A percentile compares a stretch with the other conserved stretches of the same genome.
phyloP scores from a whole-genome alignment of 2,888 invertebrate species.

The Brachypalpus laphriformis region DNA sequence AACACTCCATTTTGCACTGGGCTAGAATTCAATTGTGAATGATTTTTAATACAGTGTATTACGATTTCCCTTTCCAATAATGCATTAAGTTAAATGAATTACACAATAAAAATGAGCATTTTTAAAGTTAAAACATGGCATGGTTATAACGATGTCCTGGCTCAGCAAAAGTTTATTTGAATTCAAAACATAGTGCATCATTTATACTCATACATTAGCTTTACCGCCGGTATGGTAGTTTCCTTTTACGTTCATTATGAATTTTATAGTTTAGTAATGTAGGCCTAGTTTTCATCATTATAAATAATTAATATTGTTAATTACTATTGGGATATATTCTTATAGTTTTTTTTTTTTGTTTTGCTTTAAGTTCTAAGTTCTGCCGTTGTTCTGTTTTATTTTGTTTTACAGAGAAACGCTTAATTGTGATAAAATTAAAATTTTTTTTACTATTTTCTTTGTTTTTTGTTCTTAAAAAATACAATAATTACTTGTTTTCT shows the following conservation, averaged over 20 bases:
- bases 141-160: background rate
- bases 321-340: conserved; percentile 65
- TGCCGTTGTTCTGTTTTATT: conserved; percentile 41
- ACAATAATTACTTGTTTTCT: conserved; percentile 69
- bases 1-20: too few relatives aligned
- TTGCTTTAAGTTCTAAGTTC: conserved; percentile 46
- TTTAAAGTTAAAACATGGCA: background rate
- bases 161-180: conserved; percentile 16
- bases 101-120: background rate
- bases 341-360: conserved; percentile 45
- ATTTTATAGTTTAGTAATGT: conserved; percentile 31
- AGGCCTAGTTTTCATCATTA: conserved; percentile 48
- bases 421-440: conserved; percentile 67
- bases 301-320: conserved; percentile 64
- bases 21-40: too few relatives aligned
- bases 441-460: conserved; percentile 62
- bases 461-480: conserved; percentile 61
- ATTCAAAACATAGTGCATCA: conserved; percentile 37
- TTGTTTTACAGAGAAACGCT: conserved; percentile 66
- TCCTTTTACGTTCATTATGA: conserved; percentile 6
- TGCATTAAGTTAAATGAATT: too few relatives aligned
- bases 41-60: too few relatives aligned
- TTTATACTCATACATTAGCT: conserved; percentile 3
- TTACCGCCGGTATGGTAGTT: background rate
- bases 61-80: too few relatives aligned